Evolutionary conservation across 2,888 invertebrate genomes (phyloP).

Genomic region (Ischnura elegans): DNA sequence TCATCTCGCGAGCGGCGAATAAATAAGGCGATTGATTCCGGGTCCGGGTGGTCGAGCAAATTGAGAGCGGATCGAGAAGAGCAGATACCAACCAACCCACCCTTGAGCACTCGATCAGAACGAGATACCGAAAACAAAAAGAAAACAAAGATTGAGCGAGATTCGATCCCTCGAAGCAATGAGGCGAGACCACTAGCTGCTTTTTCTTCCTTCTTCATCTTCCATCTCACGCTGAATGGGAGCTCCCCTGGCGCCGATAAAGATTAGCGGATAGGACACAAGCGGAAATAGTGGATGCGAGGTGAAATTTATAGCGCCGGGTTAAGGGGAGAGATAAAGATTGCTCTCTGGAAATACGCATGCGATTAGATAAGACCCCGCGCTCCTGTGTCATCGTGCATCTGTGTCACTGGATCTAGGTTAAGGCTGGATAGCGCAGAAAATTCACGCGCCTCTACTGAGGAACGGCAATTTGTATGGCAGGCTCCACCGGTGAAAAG

Average conservation of each 20-base stretch:
- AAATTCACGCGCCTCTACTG: background rate
- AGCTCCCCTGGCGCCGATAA: background rate
- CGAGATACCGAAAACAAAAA: too few relatives aligned
- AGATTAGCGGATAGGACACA: background rate
- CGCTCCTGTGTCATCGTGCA: background rate
- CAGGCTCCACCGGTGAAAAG: too few relatives aligned
- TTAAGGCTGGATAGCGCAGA: background rate
- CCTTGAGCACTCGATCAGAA: too few relatives aligned
- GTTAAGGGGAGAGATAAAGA: background rate
- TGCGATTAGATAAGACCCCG: background rate
- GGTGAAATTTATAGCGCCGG: background rate
- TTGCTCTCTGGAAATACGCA: background rate
- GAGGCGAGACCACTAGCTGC: background rate
- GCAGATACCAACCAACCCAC: too few relatives aligned
- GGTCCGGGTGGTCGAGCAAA: background rate
- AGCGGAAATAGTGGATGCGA: background rate
- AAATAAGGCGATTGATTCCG: conserved; percentile 38
- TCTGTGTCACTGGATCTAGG: background rate
- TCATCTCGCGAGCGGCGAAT: background rate
- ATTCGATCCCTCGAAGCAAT: background rate
- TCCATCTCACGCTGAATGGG: background rate
- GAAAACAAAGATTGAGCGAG: background rate
- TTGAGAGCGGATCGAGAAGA: too few relatives aligned
- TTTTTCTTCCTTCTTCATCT: too few relatives aligned
- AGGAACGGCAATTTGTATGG: too few relatives aligned